Evolutionary conservation across 2,113 vertebrate genomes (phyloP).

Genomic region (Microtus oregoni): DNA sequence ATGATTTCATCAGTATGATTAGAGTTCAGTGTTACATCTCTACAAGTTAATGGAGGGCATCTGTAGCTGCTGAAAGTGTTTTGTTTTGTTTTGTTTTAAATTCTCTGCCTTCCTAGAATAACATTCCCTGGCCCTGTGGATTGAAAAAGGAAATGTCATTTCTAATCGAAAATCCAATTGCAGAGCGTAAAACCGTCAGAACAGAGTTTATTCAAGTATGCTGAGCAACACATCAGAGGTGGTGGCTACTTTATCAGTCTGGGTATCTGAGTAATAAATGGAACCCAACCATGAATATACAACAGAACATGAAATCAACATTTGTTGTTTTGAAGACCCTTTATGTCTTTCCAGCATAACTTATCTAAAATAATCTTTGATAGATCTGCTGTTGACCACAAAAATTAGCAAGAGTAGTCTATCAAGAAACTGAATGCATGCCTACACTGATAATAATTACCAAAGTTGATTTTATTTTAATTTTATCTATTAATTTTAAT

Average conservation of each 20-base stretch:
- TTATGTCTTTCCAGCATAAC: background rate
- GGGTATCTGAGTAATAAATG: too few relatives aligned
- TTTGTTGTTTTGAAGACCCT: background rate
- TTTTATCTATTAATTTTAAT: background rate
- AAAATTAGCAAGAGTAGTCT: background rate
- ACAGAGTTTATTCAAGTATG: background rate
- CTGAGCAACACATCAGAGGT: background rate
- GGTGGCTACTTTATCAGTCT: background rate
- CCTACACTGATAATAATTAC: background rate
- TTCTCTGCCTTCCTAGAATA: background rate
- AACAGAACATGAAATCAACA: background rate
- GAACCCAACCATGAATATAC: background rate
- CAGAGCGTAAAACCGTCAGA: background rate
- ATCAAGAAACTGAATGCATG: background rate
- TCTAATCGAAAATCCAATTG: background rate
- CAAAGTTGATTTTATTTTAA: background rate
- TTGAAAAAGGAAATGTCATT: background rate
- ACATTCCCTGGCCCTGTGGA: background rate
- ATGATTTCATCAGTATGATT: background rate
- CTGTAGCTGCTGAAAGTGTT: background rate
- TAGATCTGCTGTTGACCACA: background rate
- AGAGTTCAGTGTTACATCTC: background rate
- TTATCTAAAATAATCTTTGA: background rate
- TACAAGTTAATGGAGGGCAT: background rate
- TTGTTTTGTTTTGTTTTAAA: background rate